A percentile compares a stretch with the other conserved stretches of the same genome.
Conservation (phyloP, 2,888 invertebrate genomes). For the Notodonta ziczac region DNA sequence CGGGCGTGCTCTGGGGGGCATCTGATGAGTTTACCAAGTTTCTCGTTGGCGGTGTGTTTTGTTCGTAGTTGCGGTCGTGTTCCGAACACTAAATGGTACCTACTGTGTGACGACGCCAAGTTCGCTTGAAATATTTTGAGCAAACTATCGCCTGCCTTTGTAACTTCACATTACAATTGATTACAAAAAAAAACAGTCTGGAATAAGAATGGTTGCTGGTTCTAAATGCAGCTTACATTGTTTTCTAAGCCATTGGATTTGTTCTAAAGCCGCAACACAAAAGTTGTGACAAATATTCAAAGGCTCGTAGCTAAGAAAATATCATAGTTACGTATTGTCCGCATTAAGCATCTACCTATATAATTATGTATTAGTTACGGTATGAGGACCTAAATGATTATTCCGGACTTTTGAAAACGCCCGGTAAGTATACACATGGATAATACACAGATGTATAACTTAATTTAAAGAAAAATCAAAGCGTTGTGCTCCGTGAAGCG, state of each 20-base stretch:
- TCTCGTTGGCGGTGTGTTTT: constrained; percentile 58
- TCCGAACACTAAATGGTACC: constrained; percentile 55
- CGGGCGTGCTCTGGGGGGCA: constrained; percentile 60
- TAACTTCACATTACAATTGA: not conserved
- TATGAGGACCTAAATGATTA: too few species aligned
- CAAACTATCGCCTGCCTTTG: not conserved
- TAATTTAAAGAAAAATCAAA: constrained; percentile 22
- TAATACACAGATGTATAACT: constrained; percentile 11
- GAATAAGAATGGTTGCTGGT: too few species aligned
- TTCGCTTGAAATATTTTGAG: constrained; percentile 1
- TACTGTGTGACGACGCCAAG: constrained; percentile 24
- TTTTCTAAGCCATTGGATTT: too few species aligned
- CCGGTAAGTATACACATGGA: not conserved
- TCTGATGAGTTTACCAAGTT: constrained; percentile 80
- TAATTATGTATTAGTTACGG: too few species aligned
- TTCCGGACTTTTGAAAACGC: too few species aligned
- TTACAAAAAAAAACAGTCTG: not conserved
- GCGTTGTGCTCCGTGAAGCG: constrained; percentile 18
- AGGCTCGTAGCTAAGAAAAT: too few species aligned
- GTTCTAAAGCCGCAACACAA: too few species aligned
- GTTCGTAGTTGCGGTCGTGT: constrained; percentile 58
- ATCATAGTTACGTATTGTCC: too few species aligned
- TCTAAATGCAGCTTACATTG: too few species aligned
- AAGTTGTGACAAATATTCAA: too few species aligned
- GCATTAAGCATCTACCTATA: too few species aligned